These are phyloP conservation scores for Nipponacmea schrenckii DNA, from an alignment of 2,888 invertebrate genomes.

Conservation along the genomic window DNA sequence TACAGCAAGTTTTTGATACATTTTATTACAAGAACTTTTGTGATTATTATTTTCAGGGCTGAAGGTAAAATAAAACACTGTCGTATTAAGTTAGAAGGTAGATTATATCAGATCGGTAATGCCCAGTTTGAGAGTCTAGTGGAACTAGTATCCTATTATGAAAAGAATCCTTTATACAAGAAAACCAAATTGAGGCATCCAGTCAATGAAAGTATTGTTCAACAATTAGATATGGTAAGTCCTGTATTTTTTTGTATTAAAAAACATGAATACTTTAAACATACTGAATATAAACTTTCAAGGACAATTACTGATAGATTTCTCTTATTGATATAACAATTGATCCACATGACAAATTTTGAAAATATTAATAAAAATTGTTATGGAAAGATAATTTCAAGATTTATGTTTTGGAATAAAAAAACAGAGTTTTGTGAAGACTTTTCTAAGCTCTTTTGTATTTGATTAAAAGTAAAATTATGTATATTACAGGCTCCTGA, in stretches of 20 bases:
- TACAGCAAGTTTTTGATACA: too few species aligned
- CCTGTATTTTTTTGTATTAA: neutral
- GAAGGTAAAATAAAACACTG: constrained; percentile 97
- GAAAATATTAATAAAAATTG: too few species aligned
- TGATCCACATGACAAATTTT: too few species aligned
- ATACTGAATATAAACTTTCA: too few species aligned
- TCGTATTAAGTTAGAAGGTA: constrained; percentile 90
- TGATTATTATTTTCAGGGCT: constrained; percentile 74
- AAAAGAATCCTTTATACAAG: constrained; percentile 88
- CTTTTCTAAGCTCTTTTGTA: too few species aligned
- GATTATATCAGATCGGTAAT: constrained; percentile 88
- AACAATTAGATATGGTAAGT: constrained; percentile 57
- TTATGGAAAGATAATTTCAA: too few species aligned
- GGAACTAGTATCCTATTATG: constrained; percentile 91
- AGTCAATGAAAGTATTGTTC: constrained; percentile 59
- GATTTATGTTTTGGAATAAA: too few species aligned
- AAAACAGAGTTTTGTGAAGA: too few species aligned
- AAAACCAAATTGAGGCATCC: constrained; percentile 84
- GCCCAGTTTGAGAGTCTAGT: constrained; percentile 96
- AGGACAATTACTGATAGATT: too few species aligned
- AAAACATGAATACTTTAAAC: neutral
- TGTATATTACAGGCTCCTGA: constrained; percentile 52
- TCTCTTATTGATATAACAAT: too few species aligned
- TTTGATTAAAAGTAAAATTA: too few species aligned
- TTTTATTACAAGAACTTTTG: neutral